Conservation (phyloP, 1,140 invertebrate genomes). For the Oncopodura yosiiana region DNA sequence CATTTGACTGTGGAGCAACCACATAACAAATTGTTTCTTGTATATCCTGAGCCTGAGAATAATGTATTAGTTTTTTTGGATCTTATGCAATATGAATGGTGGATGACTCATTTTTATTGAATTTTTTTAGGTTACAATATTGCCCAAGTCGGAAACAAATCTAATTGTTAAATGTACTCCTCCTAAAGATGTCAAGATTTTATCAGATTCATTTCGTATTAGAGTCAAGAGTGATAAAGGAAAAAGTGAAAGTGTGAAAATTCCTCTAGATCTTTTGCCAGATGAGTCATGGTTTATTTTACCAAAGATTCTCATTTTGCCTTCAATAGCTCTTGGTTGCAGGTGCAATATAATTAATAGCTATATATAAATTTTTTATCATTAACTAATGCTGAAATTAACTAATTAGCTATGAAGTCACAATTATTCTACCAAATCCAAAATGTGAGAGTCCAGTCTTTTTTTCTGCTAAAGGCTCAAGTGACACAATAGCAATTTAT, state of each 20-base stretch:
- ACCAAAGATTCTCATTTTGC: background rate
- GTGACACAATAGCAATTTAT: background rate
- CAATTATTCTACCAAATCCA: background rate
- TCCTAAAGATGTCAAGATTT: no score
- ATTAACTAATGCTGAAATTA: no score
- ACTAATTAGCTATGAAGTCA: background rate
- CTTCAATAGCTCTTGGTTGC: slow-evolving; percentile 3
- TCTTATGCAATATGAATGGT: no score
- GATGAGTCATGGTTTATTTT: background rate
- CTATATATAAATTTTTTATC: no score
- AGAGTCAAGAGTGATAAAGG: background rate
- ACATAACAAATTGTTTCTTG: no score
- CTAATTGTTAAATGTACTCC: background rate
- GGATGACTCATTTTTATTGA: no score
- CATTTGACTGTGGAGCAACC: no score
- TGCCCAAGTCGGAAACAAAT: background rate
- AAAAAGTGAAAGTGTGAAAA: background rate
- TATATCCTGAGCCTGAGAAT: no score
- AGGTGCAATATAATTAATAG: background rate
- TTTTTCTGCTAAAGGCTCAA: background rate
- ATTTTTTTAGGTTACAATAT: no score
- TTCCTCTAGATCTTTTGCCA: slow-evolving; percentile 3
- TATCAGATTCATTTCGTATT: background rate
- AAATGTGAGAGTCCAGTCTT: background rate
- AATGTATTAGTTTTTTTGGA: no score